Evolutionary conservation across 2,888 invertebrate species (phyloP), one percentile per base, ranked within the genome.

Genomic region (Endotricha flammealis): DNA sequence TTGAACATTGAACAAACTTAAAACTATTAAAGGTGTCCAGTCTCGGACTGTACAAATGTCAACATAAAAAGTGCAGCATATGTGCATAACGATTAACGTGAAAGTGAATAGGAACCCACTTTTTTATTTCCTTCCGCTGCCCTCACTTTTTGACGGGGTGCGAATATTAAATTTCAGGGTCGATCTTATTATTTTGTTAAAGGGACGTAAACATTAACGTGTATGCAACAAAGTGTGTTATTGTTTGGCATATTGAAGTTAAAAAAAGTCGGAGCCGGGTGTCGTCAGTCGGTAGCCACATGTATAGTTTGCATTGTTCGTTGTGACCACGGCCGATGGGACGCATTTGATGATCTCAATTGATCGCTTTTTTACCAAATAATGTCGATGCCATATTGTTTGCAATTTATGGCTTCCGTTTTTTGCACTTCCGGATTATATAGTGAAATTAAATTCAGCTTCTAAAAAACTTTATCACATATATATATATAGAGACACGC

Each of bases 121-220:
- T 82, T 83, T 85, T 82, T 75, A 82, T 71, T 85, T 86, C 85
- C 86, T 83, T 85, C 86, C 86, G 85, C 60, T 79, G 75, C 73
- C 78, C 74, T 78, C 70, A 69, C 78, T 80, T 81, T 68, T 82
- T 78, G 75, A 77, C 67, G 61, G 78, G 78, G 77, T 73, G 76
- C 73, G 71, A 78, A 76, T 83, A 83, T 86, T 79, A 74, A 82
- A 77, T 86, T 80, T 73, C 83, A 58, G 48, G 48, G 60, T 50
- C 57, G 42, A 61, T 49, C 14, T 16, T n/a, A 13, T 3, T n/a
- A 17, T 13, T n/a, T 11, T 1, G 14, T 10, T 16, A 14, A 29
- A 37, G 30, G 10, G 62, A 46, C 47, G 27, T 44, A 12, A 34
- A 36, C 54, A 33, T 33, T 65, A 58, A 12, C 0, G 0, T 0